Percentiles rank a stretch among this genome's conserved stretches.
Evolutionary conservation across 2,888 invertebrate species (phyloP).

Genomic region (Bedellia somnulentella): DNA sequence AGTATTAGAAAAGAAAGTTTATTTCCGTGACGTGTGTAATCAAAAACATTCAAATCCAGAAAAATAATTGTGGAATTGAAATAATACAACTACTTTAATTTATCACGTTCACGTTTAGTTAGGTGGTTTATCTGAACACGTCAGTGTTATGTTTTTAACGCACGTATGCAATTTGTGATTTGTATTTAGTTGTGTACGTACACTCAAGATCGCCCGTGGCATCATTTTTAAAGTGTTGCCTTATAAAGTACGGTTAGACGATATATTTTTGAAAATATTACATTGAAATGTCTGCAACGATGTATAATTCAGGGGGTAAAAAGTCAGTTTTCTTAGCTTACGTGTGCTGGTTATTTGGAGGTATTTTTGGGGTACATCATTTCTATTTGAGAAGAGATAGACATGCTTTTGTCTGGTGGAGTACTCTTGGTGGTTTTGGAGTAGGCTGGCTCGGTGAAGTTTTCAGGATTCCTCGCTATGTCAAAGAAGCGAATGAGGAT

Average conservation of each 20-base stretch:
- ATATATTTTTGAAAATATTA: neutral
- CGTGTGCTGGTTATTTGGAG: constrained; percentile 84
- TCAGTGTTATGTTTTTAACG: too few species aligned
- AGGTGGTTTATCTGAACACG: too few species aligned
- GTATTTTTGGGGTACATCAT: constrained; percentile 87
- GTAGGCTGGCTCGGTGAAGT: constrained; percentile 87
- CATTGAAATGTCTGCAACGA: constrained; percentile 15
- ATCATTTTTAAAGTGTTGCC: too few species aligned
- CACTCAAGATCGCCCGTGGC: too few species aligned
- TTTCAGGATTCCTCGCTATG: constrained; percentile 82
- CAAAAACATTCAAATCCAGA: too few species aligned
- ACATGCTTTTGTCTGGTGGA: constrained; percentile 90
- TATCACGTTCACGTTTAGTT: too few species aligned
- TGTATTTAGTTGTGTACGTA: too few species aligned
- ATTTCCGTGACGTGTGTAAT: too few species aligned
- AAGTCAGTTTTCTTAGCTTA: constrained; percentile 75
- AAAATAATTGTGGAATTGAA: too few species aligned
- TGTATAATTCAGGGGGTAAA: constrained; percentile 17
- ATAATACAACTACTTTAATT: too few species aligned
- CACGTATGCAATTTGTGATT: too few species aligned
- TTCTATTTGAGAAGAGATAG: constrained; percentile 86
- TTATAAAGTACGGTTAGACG: constrained; percentile 2
- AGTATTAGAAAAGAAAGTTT: too few species aligned
- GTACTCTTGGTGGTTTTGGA: constrained; percentile 84
- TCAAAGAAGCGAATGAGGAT: constrained; percentile 78